Evolutionary conservation across 2,888 invertebrate genomes (phyloP).

Genomic region (Ormia ochracea): DNA sequence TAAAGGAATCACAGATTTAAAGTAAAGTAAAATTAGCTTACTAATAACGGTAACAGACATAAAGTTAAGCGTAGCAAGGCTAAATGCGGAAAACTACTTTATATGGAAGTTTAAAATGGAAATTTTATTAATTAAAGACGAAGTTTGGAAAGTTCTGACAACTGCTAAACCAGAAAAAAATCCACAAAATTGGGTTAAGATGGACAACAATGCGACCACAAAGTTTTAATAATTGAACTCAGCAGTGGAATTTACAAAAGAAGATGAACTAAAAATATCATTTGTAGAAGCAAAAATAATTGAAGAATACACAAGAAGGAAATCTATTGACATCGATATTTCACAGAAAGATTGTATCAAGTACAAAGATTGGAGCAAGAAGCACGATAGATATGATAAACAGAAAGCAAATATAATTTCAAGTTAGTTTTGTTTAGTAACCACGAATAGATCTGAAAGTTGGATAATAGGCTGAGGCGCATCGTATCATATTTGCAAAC

Average conservation of each 20-base stretch:
- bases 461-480: conserved; percentile 15
- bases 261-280: conserved; percentile 4
- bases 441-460: neutral
- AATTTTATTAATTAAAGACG: neutral
- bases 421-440: neutral
- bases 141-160: neutral
- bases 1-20: too few species aligned
- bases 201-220: too few species aligned
- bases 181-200: too few species aligned
- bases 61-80: neutral
- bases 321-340: neutral
- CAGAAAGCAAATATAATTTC: too few species aligned
- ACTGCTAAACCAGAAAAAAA: too few species aligned
- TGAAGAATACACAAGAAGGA: conserved; percentile 12
- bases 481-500: conserved; percentile 22
- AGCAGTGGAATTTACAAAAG: neutral
- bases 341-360: neutral
- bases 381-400: too few species aligned
- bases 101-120: neutral
- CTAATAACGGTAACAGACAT: neutral
- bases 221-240: conserved; percentile 13
- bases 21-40: too few species aligned
- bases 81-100: neutral
- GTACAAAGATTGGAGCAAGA: neutral
- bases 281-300: conserved; percentile 32